Evolutionary conservation across 2,797 vertebrate species (phyloP).

Genomic region (Lycodopsis pacificus): DNA sequence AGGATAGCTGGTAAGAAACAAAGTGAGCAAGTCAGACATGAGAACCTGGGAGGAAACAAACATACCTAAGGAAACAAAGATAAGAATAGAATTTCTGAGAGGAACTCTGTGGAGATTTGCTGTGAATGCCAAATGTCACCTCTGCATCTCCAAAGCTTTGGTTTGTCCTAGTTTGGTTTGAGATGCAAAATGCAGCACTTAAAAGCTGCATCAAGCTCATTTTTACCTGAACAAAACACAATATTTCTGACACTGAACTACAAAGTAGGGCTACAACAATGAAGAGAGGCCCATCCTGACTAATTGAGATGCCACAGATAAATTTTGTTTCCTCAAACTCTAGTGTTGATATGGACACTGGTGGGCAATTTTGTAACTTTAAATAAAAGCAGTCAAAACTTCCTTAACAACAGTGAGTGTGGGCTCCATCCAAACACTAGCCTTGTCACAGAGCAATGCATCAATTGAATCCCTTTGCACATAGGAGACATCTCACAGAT

Average conservation of each 20-base stretch:
- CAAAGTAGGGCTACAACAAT: slow-evolving; percentile 18
- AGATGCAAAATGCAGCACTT: slow-evolving; percentile 56
- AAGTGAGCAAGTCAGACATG: slow-evolving; percentile 28
- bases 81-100: slow-evolving; percentile 66
- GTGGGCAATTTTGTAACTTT: background rate
- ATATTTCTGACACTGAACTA: slow-evolving; percentile 8
- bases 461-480: background rate
- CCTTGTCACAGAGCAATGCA: background rate
- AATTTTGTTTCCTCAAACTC: background rate
- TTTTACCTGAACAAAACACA: slow-evolving; percentile 14
- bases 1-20: slow-evolving; percentile 26
- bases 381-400: background rate
- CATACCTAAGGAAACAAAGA: slow-evolving; percentile 56
- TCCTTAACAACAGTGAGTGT: background rate
- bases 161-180: slow-evolving; percentile 70
- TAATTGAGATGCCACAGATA: slow-evolving; percentile 21
- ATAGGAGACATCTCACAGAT: background rate
- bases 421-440: background rate
- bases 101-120: slow-evolving; percentile 71
- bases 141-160: slow-evolving; percentile 63
- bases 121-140: slow-evolving; percentile 75
- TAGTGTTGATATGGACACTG: background rate
- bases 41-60: slow-evolving; percentile 47
- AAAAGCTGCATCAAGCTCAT: slow-evolving; percentile 43
- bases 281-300: background rate